Evolutionary conservation across 2,797 vertebrate genomes (phyloP), one percentile per base, ranked within the genome.

Genomic region (Valencia hispanica): DNA sequence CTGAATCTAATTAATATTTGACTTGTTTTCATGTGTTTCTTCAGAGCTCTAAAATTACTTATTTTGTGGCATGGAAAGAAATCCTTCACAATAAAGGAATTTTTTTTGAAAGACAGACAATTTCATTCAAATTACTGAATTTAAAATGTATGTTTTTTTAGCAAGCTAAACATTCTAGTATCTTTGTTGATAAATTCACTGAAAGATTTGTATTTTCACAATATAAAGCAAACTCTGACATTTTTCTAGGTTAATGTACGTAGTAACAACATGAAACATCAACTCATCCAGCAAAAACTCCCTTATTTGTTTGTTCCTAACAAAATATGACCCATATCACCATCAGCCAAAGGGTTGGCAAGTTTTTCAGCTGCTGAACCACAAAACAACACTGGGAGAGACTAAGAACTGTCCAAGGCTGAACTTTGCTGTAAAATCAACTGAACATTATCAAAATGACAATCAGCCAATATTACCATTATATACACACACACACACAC

Each of bases 11-110:
- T 14, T 17, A 65, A 20, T 72, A 73, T 77, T 68, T 65, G 43
- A 65, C 65, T 0, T 5, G 22, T 65, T 74, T 45, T 32, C 2
- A 0, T 1, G 39, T 32, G 68, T 69, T 32, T 30, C 12, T 3
- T 12, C n/a, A 7, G 36, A 70, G 59, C n/a, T 75, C 22, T 36
- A 68, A 5, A 61, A 48, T 79, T 9, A 75, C n/a, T 66, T 70
- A 68, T 57, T 83, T 4, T 41, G 32, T 2, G n/a, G 66, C 8
- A 36, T 59, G 3, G 1, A 70, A 39, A 34, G 4, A 75, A 59
- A 68, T 51, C 25, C 39, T 18, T 43, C 25, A 43, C 22, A 25
- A n/a, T 3, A 45, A 17, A n/a, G n/a, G 2, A 8, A 45, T 36
- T n/a, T 12, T 1, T 47, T 34, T 65, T 43, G 25, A 68, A 66